Percentiles rank a stretch among this genome's conserved stretches.
These are phyloP conservation scores for Epinephelus moara DNA, from an alignment of 2,113 vertebrate species.

Conservation along the genomic window DNA sequence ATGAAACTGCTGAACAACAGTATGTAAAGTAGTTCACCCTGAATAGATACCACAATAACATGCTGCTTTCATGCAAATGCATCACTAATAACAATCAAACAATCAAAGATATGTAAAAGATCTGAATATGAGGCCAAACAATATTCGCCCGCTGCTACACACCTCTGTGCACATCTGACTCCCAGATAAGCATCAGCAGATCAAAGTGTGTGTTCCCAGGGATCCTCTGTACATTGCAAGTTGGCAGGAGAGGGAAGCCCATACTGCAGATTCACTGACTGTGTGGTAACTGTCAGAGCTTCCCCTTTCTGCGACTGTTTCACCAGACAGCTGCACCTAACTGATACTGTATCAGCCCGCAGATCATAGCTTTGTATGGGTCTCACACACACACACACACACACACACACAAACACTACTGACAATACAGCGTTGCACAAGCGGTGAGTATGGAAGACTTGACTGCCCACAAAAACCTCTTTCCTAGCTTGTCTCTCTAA, in stretches of 20 bases:
- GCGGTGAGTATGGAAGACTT: constrained; percentile 2
- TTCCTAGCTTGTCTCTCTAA: neutral
- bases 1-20: neutral
- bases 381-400: constrained; percentile 3
- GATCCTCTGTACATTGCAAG: neutral
- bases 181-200: neutral
- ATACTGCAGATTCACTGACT: constrained; percentile 55
- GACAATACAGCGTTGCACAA: constrained; percentile 18
- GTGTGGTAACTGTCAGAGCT: constrained; percentile 55
- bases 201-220: neutral
- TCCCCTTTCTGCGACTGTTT: constrained; percentile 64
- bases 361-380: constrained; percentile 49
- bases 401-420: constrained; percentile 3
- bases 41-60: neutral
- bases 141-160: neutral
- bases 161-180: neutral
- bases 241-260: constrained; percentile 35
- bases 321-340: constrained; percentile 60
- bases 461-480: constrained; percentile 14
- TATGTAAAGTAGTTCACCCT: neutral
- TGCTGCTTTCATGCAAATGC: neutral
- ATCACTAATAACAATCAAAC: neutral
- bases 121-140: neutral
- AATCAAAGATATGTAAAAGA: too few species aligned
- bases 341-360: constrained; percentile 69